A percentile compares a stretch with the other conserved stretches of the same genome.
These are phyloP conservation scores for Junonia oenone DNA, from an alignment of 2,888 invertebrate species.

Conservation along the genomic window DNA sequence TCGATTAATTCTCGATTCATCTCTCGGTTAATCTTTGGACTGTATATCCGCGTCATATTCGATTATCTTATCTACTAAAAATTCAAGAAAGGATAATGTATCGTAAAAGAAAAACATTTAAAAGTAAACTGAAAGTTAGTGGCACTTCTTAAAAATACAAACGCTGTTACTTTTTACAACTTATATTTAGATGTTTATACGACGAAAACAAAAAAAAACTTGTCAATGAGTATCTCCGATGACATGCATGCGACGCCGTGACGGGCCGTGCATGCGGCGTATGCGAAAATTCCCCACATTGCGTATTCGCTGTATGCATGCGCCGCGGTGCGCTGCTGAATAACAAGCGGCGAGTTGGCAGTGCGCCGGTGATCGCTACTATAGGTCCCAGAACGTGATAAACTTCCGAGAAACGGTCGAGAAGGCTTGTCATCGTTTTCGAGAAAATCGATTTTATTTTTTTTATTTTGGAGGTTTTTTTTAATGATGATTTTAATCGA, in stretches of 20 bases:
- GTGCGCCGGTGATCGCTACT: constrained; percentile 38
- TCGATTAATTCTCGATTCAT: too few species aligned
- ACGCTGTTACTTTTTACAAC: too few species aligned
- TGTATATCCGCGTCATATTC: too few species aligned
- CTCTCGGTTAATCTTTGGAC: too few species aligned
- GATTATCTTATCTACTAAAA: too few species aligned
- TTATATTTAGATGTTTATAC: neutral
- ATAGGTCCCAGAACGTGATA: neutral
- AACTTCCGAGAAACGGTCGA: neutral
- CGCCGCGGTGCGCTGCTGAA: constrained; percentile 54
- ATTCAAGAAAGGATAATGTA: too few species aligned
- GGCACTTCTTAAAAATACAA: too few species aligned
- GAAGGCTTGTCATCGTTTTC: neutral
- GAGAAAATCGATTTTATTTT: neutral
- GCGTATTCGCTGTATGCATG: constrained; percentile 62
- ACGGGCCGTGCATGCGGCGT: constrained; percentile 41
- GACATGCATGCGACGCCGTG: constrained; percentile 8
- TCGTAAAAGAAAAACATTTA: too few species aligned
- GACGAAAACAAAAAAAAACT: constrained; percentile 14
- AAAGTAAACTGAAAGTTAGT: too few species aligned
- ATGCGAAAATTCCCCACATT: constrained; percentile 71
- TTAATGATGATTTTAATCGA: too few species aligned
- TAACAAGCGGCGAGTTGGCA: constrained; percentile 70
- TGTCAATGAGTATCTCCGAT: constrained; percentile 16
- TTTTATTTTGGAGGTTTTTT: too few species aligned